Percentiles rank a stretch among this genome's conserved stretches.
phyloP scores from a whole-genome alignment of 2,888 invertebrate species.

The Tetrapedia diversipes region DNA sequence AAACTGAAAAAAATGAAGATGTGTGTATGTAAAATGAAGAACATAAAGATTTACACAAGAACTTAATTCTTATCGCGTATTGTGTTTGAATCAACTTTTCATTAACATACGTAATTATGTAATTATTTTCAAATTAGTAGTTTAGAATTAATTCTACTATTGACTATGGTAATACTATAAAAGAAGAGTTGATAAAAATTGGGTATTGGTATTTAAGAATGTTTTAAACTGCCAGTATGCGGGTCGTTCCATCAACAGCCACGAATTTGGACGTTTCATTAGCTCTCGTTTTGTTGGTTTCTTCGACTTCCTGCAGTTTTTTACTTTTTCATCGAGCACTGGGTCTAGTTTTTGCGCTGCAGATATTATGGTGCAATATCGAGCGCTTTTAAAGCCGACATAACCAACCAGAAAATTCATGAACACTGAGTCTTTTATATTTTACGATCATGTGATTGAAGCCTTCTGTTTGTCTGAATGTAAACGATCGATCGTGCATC shows the following conservation, averaged over 20 bases:
- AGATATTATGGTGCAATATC: slow-evolving; percentile 48
- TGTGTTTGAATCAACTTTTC: too few relatives aligned
- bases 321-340: slow-evolving; percentile 21
- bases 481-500: not conserved
- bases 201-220: too few relatives aligned
- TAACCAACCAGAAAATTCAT: slow-evolving; percentile 28
- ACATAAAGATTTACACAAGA: too few relatives aligned
- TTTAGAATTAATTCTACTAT: not conserved
- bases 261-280: not conserved
- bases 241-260: not conserved
- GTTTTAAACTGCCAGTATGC: too few relatives aligned
- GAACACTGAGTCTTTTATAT: not conserved
- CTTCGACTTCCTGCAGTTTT: not conserved
- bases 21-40: too few relatives aligned
- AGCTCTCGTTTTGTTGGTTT: slow-evolving; percentile 2
- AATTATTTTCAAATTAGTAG: too few relatives aligned
- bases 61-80: too few relatives aligned
- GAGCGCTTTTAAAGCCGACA: slow-evolving; percentile 53
- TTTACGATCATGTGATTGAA: not conserved
- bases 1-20: too few relatives aligned
- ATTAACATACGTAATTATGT: too few relatives aligned
- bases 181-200: too few relatives aligned
- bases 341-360: slow-evolving; percentile 32
- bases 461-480: not conserved
- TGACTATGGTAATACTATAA: not conserved